A percentile compares a stretch with the other conserved stretches of the same genome.
These are phyloP conservation scores for Lycocerus yunnanus DNA, from an alignment of 2,888 invertebrate species.

Conservation along the genomic window DNA sequence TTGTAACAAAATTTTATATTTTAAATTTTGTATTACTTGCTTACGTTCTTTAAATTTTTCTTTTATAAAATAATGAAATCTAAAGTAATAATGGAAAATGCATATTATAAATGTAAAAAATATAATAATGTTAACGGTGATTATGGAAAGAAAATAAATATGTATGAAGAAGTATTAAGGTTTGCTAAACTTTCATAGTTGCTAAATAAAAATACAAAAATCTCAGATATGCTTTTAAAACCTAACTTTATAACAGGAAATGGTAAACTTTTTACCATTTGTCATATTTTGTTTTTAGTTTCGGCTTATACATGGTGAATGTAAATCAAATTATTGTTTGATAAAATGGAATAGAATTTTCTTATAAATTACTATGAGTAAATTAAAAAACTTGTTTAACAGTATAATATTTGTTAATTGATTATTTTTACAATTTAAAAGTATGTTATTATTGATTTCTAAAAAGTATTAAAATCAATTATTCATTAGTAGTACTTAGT, in stretches of 20 bases:
- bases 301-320: conserved; percentile 21
- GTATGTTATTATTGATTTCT: no score
- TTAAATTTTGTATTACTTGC: background rate
- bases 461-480: no score
- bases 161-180: background rate
- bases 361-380: background rate
- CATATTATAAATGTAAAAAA: background rate
- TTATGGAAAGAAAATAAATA: background rate
- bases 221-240: conserved; percentile 35
- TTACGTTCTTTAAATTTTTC: no score
- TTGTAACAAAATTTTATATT: background rate
- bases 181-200: conserved; percentile 25
- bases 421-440: no score
- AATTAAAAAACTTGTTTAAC: background rate
- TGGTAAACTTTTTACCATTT: conserved; percentile 34
- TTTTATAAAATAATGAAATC: no score
- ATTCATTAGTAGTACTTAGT: no score
- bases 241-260: conserved; percentile 33
- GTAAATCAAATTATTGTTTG: conserved; percentile 13
- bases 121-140: background rate
- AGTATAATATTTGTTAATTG: no score
- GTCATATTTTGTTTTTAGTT: conserved; percentile 33
- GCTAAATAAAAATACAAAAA: conserved; percentile 32
- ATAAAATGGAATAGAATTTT: conserved; percentile 1
- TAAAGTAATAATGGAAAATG: no score